Evolutionary conservation across 2,888 invertebrate genomes (phyloP).

Genomic region (Metacarcinus magister): DNA sequence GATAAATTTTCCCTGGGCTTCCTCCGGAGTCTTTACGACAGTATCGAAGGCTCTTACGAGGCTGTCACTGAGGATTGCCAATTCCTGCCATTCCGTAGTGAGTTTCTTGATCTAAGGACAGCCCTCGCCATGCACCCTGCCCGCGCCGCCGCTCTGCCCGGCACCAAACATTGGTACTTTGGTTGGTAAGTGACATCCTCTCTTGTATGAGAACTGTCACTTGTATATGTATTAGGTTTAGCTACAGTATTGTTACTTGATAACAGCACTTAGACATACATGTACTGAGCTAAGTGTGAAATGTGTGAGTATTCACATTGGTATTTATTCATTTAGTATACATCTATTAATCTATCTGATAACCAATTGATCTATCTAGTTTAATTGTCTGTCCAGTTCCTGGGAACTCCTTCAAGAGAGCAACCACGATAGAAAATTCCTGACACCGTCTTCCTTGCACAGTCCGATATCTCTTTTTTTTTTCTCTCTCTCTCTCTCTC

Average conservation of each 20-base stretch:
- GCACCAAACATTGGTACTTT: constrained; percentile 93
- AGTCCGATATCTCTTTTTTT: background rate
- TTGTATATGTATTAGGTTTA: background rate
- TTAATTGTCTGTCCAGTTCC: background rate
- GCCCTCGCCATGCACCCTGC: constrained; percentile 91
- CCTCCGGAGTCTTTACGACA: constrained; percentile 83
- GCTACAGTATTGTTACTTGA: background rate
- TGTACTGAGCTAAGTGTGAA: background rate
- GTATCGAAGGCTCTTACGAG: constrained; percentile 88
- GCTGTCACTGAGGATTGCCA: constrained; percentile 92
- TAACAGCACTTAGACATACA: background rate
- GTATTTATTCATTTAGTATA: background rate
- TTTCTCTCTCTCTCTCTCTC: constrained; percentile 52
- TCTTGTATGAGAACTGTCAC: background rate
- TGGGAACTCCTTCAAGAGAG: background rate
- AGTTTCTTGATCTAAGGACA: constrained; percentile 90
- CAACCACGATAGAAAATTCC: background rate
- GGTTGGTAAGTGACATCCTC: constrained; percentile 89
- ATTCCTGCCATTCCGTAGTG: constrained; percentile 93
- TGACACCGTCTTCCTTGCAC: background rate
- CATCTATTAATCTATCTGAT: background rate
- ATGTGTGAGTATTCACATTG: background rate
- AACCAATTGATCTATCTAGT: background rate
- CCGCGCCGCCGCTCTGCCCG: constrained; percentile 88
- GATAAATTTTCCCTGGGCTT: constrained; percentile 84